Conservation (phyloP, 1,140 invertebrate genomes). For the Eueides isabella region DNA sequence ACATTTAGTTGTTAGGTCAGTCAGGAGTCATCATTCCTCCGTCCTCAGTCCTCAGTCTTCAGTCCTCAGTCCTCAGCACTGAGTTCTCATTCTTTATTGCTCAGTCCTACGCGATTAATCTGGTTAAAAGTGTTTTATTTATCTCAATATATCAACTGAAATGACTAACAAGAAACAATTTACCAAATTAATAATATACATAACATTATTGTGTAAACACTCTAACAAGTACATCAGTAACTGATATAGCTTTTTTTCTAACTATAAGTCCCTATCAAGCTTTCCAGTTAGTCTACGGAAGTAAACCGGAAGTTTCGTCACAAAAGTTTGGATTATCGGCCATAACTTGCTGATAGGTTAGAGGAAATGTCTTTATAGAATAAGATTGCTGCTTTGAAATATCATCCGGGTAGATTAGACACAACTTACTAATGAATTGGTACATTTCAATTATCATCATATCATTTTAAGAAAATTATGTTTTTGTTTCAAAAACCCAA, state of each 20-base stretch:
- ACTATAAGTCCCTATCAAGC: not conserved
- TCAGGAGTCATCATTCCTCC: no score
- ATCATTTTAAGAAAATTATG: no score
- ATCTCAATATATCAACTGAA: no score
- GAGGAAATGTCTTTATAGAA: not conserved
- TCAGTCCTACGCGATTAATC: no score
- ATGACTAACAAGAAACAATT: no score
- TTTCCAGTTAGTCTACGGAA: not conserved
- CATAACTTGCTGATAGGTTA: not conserved
- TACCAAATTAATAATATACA: not conserved
- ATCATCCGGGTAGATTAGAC: not conserved
- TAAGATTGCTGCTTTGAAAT: not conserved
- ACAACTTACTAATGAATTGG: not conserved
- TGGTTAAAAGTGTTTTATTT: no score
- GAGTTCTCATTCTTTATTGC: no score
- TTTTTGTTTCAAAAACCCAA: no score
- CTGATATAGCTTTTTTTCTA: not conserved
- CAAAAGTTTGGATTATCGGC: slow-evolving; percentile 6
- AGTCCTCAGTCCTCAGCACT: no score
- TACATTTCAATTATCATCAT: no score
- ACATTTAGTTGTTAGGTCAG: no score
- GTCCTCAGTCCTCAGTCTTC: no score
- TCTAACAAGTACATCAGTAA: not conserved
- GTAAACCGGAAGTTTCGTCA: slow-evolving; percentile 6
- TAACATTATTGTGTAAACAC: not conserved